Evolutionary conservation across 2,113 vertebrate genomes (phyloP).

Genomic region (Aythya baeri): DNA sequence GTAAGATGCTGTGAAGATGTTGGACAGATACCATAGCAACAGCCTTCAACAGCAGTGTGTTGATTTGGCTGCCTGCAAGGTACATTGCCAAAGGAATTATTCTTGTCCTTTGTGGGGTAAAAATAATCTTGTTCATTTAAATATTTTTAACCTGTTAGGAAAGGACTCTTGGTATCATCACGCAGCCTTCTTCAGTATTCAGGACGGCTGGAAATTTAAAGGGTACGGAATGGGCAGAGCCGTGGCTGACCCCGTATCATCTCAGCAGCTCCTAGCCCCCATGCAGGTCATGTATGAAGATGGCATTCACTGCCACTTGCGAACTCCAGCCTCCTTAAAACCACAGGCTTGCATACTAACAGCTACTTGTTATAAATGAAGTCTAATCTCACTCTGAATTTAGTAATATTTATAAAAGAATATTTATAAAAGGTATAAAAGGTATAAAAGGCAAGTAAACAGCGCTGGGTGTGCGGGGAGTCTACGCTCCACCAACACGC

Average conservation of each 20-base stretch:
- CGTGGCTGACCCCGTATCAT: background rate
- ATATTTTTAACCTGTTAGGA: background rate
- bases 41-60: background rate
- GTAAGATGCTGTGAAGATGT: background rate
- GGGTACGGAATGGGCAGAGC: background rate
- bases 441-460: too few species aligned
- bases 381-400: too few species aligned
- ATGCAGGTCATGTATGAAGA: rapidly evolving
- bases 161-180: background rate
- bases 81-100: background rate
- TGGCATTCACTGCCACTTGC: background rate
- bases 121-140: background rate
- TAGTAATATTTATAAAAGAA: too few species aligned
- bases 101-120: conserved; percentile 5
- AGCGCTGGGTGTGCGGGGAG: too few species aligned
- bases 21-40: conserved; percentile 45
- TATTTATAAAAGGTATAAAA: too few species aligned
- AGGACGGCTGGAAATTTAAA: background rate
- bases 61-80: background rate
- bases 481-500: too few species aligned
- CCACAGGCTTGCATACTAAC: background rate
- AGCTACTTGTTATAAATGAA: background rate
- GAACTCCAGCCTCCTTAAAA: background rate
- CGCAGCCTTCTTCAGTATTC: background rate
- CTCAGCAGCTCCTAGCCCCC: rapidly evolving